These are phyloP conservation scores for Ceriagrion tenellum DNA, from an alignment of 2,888 invertebrate species.

Conservation along the genomic window DNA sequence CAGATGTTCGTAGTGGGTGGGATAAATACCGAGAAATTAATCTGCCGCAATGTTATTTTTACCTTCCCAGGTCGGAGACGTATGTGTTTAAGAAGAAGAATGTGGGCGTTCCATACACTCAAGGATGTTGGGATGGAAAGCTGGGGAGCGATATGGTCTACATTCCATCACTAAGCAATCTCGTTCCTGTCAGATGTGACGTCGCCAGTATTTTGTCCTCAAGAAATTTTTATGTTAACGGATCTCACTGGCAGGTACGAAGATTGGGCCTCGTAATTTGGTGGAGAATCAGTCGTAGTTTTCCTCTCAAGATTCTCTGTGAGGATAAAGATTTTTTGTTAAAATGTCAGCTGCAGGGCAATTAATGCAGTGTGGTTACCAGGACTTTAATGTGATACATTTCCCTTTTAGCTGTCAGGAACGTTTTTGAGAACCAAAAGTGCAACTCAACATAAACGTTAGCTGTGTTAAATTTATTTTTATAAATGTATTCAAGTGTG, in stretches of 20 bases:
- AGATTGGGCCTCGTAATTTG: no score
- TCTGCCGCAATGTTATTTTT: constrained; percentile 72
- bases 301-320: no score
- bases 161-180: constrained; percentile 77
- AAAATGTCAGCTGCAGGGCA: no score
- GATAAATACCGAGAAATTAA: not conserved
- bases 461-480: no score
- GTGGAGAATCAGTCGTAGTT: not conserved
- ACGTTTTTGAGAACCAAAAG: no score
- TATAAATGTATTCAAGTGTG: no score
- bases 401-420: no score
- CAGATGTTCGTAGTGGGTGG: not conserved
- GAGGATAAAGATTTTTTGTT: no score
- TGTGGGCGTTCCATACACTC: constrained; percentile 80
- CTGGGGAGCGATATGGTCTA: constrained; percentile 80
- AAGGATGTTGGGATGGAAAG: constrained; percentile 81
- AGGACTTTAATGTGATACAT: no score
- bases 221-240: constrained; percentile 82
- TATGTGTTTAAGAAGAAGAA: constrained; percentile 74
- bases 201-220: constrained; percentile 81
- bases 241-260: constrained; percentile 82
- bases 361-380: no score
- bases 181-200: constrained; percentile 79
- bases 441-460: no score
- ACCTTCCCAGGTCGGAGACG: constrained; percentile 77